Evolutionary conservation across 2,113 vertebrate genomes (phyloP).

Genomic region (Solenodon paradoxus): DNA sequence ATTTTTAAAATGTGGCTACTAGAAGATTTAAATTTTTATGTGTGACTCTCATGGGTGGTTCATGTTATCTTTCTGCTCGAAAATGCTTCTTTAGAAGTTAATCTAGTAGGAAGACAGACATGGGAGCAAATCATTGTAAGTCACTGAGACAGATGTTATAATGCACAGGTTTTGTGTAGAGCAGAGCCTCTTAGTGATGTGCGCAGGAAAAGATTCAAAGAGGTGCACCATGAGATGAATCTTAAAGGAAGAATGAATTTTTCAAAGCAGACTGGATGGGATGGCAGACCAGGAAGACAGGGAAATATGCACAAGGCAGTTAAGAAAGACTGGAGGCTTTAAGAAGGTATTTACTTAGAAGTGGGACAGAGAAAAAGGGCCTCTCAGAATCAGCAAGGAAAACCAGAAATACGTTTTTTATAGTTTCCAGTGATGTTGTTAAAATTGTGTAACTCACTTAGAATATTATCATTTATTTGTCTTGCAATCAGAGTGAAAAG

Average conservation of each 20-base stretch:
- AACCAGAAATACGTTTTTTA: background rate
- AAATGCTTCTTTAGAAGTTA: background rate
- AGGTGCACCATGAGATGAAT: background rate
- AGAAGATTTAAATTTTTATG: background rate
- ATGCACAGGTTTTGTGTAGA: accelerated
- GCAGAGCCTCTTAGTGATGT: background rate
- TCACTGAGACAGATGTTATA: background rate
- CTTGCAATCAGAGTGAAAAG: background rate
- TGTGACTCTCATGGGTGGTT: background rate
- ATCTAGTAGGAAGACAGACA: background rate
- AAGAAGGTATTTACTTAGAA: background rate
- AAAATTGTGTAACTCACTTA: background rate
- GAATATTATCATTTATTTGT: background rate
- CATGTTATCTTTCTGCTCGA: background rate
- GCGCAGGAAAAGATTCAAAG: background rate
- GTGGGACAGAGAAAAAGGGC: background rate
- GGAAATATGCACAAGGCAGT: background rate
- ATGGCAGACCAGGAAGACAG: background rate
- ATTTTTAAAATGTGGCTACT: background rate
- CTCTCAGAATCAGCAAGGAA: background rate
- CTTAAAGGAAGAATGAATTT: background rate
- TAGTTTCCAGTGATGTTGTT: background rate
- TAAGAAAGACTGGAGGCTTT: background rate
- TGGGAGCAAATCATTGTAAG: background rate
- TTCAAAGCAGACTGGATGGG: background rate